Evolutionary conservation across 2,797 vertebrate genomes (phyloP).

Genomic region (Enteromius treurensis): DNA sequence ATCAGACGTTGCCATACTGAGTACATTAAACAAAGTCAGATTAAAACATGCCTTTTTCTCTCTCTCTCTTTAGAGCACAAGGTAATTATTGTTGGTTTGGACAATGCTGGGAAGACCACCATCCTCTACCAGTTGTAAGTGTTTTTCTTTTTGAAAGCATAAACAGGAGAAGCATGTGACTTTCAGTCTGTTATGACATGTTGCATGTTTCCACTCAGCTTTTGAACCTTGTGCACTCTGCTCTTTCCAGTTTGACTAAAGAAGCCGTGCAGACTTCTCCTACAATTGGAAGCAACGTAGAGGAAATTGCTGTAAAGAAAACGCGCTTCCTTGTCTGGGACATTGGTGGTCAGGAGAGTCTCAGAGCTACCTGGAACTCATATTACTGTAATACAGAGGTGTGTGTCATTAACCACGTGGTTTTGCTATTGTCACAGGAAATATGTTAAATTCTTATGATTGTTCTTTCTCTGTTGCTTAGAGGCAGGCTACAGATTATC

Average conservation of each 20-base stretch:
- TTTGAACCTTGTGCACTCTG: neutral
- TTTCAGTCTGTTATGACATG: neutral
- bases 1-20: neutral
- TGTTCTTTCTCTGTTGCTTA: neutral
- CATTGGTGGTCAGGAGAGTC: constrained; percentile 84
- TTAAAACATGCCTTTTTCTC: neutral
- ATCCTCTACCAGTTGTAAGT: constrained; percentile 88
- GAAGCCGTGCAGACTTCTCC: constrained; percentile 85
- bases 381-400: constrained; percentile 88
- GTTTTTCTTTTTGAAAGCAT: neutral
- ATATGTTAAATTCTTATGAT: constrained; percentile 1
- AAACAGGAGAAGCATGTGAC: neutral
- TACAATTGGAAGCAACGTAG: constrained; percentile 87
- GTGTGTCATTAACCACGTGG: constrained; percentile 8
- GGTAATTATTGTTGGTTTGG: constrained; percentile 86
- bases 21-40: neutral
- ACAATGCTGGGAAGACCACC: constrained; percentile 88
- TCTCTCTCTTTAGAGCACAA: constrained; percentile 80
- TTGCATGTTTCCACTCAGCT: neutral
- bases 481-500: neutral
- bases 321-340: constrained; percentile 89
- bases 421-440: neutral
- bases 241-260: constrained; percentile 78
- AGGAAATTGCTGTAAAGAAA: constrained; percentile 81
- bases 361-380: constrained; percentile 81